Base-by-base conservation (phyloP, 2,888 invertebrate species). In the Linnaemya tessellans region DNA sequence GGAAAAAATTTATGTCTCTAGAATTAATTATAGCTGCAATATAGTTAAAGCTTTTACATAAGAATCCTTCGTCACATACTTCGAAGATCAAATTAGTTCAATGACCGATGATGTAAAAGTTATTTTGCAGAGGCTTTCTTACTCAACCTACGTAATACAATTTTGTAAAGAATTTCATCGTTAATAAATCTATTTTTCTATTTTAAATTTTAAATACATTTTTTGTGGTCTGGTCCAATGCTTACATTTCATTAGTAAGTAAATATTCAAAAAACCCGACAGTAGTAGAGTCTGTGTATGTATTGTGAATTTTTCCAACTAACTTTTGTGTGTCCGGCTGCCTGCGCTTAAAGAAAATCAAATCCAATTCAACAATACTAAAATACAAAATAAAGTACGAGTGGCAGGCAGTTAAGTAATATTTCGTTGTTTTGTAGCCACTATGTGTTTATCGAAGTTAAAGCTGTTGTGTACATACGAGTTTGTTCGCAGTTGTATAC, bases 401-500 rank as follows among this genome's bases (percentile, higher is more conserved):
- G 81, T 79, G 51, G 81, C 74, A n/a, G 58, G 41, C 71, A 54
- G 67, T 60, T 70, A 78, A 73, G 67, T 77, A 79, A 65, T 84
- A 51, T 70, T 65, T 67, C 25, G 80, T 74, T 58, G 43, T 67
- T 64, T 75, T 67, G 18, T 64, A 77, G 71, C 68, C 67, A 70
- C 38, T 18, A 8, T 49, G 20, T 51, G 3, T 51, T 30, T 38
- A 54, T 41, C 67, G 20, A 75, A 60, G 74, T 60, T 73, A 51
- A 70, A 58, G 65, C 54, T 43, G 51, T 54, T 56, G 43, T 64
- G 41, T 41, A 51, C 58, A 49, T 46, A 58, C 35, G 25, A 74
- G 73, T 74, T 62, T 43, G 56, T 82, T 82, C 71, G 65, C 56
- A 68, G 71, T 67, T 65, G 75, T 68, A 80, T 65, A 85, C 78